Percentiles rank a stretch among this genome's conserved stretches.
Conservation (phyloP, 2,888 invertebrate genomes). For the Serrognathus titanus region DNA sequence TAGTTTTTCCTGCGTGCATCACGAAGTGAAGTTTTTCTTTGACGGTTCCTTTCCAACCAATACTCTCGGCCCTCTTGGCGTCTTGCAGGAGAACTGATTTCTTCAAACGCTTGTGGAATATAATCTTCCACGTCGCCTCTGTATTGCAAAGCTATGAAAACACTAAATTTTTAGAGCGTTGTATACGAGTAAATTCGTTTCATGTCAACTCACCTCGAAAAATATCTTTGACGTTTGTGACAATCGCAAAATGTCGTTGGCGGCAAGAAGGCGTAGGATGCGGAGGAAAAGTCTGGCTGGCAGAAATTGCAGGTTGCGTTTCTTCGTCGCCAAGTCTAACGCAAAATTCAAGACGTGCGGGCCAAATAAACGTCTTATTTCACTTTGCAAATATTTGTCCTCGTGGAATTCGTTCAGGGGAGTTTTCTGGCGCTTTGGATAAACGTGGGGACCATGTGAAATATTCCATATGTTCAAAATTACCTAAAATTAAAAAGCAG, state of each 20-base stretch:
- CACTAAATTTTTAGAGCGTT: constrained; percentile 6
- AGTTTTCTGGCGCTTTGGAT: constrained; percentile 29
- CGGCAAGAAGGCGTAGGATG: constrained; percentile 29
- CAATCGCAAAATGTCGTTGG: constrained; percentile 30
- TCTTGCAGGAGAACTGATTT: constrained; percentile 15
- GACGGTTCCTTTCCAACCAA: constrained; percentile 22
- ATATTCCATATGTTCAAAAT: constrained; percentile 36
- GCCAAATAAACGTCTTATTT: constrained; percentile 36
- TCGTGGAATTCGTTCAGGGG: constrained; percentile 31
- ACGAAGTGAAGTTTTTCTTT: constrained; percentile 6
- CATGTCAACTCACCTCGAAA: constrained; percentile 28
- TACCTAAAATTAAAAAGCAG: constrained; percentile 21
- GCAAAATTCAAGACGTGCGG: constrained; percentile 22
- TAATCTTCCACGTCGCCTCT: constrained; percentile 27
- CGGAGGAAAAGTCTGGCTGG: constrained; percentile 34
- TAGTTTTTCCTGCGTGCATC: neutral
- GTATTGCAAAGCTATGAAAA: constrained; percentile 27
- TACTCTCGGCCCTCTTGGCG: constrained; percentile 5
- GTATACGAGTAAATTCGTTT: neutral
- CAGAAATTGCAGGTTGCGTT: constrained; percentile 26
- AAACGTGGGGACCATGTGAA: constrained; percentile 33
- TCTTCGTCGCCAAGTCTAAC: constrained; percentile 20
- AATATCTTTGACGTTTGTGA: constrained; percentile 35
- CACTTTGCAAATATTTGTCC: constrained; percentile 32
- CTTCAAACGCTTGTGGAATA: constrained; percentile 24